These are phyloP conservation scores for Synanthedon andrenaeformis DNA, from an alignment of 2,888 invertebrate genomes.

Conservation along the genomic window DNA sequence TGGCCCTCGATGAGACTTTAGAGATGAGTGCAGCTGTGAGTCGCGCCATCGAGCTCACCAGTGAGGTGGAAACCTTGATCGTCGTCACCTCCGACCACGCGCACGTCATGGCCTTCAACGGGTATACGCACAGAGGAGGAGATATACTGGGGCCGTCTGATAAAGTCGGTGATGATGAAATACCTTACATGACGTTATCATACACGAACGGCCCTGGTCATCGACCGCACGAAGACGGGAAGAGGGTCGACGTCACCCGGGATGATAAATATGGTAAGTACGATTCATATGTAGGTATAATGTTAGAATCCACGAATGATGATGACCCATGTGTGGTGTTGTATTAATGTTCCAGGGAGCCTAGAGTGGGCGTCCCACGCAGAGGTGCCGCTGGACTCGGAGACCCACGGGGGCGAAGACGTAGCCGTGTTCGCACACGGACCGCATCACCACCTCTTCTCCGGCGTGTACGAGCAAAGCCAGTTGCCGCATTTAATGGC, in stretches of 20 bases:
- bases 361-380: constrained; percentile 37
- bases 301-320: neutral
- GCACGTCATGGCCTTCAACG: constrained; percentile 73
- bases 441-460: constrained; percentile 80
- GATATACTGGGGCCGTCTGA: constrained; percentile 21
- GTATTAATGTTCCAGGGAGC: constrained; percentile 11
- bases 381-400: constrained; percentile 67
- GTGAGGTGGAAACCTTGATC: constrained; percentile 77
- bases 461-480: constrained; percentile 82
- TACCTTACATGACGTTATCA: constrained; percentile 68
- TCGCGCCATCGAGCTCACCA: constrained; percentile 44
- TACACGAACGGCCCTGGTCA: constrained; percentile 73
- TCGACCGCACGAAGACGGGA: constrained; percentile 24
- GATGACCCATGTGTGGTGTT: neutral
- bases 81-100: constrained; percentile 80
- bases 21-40: constrained; percentile 73
- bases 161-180: constrained; percentile 36
- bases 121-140: constrained; percentile 67
- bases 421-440: constrained; percentile 79
- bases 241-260: constrained; percentile 41
- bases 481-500: constrained; percentile 81
- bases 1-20: constrained; percentile 77
- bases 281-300: neutral
- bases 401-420: constrained; percentile 85
- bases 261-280: constrained; percentile 12